A percentile compares a stretch with the other conserved stretches of the same genome.
phyloP scores from a whole-genome alignment of 2,113 vertebrate species.

The Channa maculata region DNA sequence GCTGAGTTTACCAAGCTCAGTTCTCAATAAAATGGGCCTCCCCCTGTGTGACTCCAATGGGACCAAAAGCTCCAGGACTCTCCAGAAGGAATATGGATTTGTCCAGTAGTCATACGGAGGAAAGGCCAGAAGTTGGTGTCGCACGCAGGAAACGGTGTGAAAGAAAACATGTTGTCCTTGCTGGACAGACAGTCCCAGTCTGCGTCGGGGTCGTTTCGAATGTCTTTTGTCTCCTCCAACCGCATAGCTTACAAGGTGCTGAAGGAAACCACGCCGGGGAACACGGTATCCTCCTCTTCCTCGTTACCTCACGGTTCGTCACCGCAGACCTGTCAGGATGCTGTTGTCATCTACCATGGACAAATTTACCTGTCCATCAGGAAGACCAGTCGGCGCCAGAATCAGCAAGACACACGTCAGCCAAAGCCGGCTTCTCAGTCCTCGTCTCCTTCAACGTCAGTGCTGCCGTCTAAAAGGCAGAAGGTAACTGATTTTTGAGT shows the following conservation, averaged over 20 bases:
- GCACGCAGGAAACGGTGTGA: not conserved
- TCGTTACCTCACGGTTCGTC: not conserved
- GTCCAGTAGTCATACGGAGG: constrained; percentile 47
- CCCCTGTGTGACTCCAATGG: not conserved
- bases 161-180: not conserved
- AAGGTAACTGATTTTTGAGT: constrained; percentile 28
- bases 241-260: constrained; percentile 37
- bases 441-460: constrained; percentile 6
- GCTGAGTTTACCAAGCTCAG: constrained; percentile 32
- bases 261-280: constrained; percentile 10
- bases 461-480: not conserved
- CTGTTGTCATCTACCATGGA: constrained; percentile 41
- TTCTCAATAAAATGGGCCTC: constrained; percentile 46
- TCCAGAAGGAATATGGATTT: constrained; percentile 55
- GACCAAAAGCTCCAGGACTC: not conserved
- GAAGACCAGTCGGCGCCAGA: not conserved
- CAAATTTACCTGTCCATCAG: constrained; percentile 60
- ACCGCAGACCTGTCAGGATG: not conserved
- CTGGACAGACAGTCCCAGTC: not conserved
- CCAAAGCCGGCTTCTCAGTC: not conserved
- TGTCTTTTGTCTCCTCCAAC: constrained; percentile 52
- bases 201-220: not conserved
- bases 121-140: constrained; percentile 13
- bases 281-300: too few relatives aligned
- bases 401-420: not conserved